These are phyloP conservation scores for Melitaea cinxia DNA, from an alignment of 1,140 invertebrate genomes.

Conservation along the genomic window DNA sequence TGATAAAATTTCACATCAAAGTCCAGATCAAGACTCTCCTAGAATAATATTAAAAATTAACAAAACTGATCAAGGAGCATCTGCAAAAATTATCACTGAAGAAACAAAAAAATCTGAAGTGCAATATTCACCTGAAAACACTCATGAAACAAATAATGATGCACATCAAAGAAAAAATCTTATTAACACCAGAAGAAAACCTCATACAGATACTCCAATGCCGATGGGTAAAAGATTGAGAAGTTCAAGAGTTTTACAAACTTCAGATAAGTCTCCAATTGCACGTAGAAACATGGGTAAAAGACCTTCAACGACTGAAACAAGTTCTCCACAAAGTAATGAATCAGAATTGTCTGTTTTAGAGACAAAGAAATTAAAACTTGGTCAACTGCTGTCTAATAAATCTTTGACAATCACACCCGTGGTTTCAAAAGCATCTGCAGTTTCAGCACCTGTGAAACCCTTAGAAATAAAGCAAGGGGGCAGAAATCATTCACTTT, in stretches of 20 bases:
- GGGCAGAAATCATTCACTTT: slow-evolving; percentile 59
- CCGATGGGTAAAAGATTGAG: slow-evolving; percentile 68
- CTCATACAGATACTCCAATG: slow-evolving; percentile 41
- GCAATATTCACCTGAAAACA: slow-evolving; percentile 49
- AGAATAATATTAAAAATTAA: slow-evolving; percentile 81
- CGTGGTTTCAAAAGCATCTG: slow-evolving; percentile 50
- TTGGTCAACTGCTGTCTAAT: slow-evolving; percentile 71
- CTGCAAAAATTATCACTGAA: slow-evolving; percentile 79
- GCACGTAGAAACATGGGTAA: slow-evolving; percentile 56
- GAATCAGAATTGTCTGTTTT: slow-evolving; percentile 61
- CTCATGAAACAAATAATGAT: slow-evolving; percentile 55
- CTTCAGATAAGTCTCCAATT: slow-evolving; percentile 53
- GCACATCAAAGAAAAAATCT: slow-evolving; percentile 53
- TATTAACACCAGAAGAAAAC: slow-evolving; percentile 61
- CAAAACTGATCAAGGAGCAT: slow-evolving; percentile 78
- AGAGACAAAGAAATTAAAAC: slow-evolving; percentile 75
- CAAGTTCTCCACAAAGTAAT: slow-evolving; percentile 55
- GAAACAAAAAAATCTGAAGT: slow-evolving; percentile 56
- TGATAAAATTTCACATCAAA: slow-evolving; percentile 64
- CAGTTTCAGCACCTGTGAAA: slow-evolving; percentile 50
- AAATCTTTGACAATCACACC: slow-evolving; percentile 66
- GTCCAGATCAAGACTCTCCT: slow-evolving; percentile 78
- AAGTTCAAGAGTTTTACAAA: slow-evolving; percentile 68
- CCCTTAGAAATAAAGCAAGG: slow-evolving; percentile 55
- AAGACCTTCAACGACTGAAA: slow-evolving; percentile 52